Evolutionary conservation across 1,140 invertebrate species (phyloP), one percentile per base, ranked within the genome.

Genomic region (Reticulitermes speratus): DNA sequence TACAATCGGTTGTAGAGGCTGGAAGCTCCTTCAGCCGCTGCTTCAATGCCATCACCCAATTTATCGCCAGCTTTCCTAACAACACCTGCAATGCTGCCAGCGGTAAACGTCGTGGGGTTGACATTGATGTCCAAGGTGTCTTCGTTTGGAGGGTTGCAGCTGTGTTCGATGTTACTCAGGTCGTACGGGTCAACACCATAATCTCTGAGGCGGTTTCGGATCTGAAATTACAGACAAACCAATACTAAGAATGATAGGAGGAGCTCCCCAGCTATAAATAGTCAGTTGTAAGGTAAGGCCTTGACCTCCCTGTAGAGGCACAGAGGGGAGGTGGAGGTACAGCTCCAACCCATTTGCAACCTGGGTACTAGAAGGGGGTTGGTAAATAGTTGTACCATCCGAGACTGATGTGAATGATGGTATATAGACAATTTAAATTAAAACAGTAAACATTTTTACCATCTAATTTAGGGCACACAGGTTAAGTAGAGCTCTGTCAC

Each of bases 181-280:
- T 96, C 95, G 88, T 92, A 96, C 0, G 95, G 95, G 89, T 96
- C 94, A 0, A 97, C 94, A 23, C 94, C 94, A 87, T 91, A 95
- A 0, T 89, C 90, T 0, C 91, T 89, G 55, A 97, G 88, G 84
- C 93, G 93, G 2, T 91, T 90, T 21, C 95, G 94, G 86, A 96
- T 89, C 92, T 95, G 90, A 23, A 88, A 89, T 85, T 87, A 87
- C 84, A 86, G 75, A 25, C n/a, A 3, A 85, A 44, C 48, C 45
- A n/a, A 1, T 55, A 38, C 38, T 44, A 44, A n/a, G 0, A 52
- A 21, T 8, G 32, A 25, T 65, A n/a, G 45, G 45, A 48, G 9
- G 0, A 5, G 45, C 9, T 30, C 12, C 8, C n/a, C 11, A 30
- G 44, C 44, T 83, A 38, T 38, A 38, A 2, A 38, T 38, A n/a